Evolutionary conservation across 2,797 vertebrate species (phyloP), one percentile per base, ranked within the genome.

Genomic region (Rhodeus uyekii): DNA sequence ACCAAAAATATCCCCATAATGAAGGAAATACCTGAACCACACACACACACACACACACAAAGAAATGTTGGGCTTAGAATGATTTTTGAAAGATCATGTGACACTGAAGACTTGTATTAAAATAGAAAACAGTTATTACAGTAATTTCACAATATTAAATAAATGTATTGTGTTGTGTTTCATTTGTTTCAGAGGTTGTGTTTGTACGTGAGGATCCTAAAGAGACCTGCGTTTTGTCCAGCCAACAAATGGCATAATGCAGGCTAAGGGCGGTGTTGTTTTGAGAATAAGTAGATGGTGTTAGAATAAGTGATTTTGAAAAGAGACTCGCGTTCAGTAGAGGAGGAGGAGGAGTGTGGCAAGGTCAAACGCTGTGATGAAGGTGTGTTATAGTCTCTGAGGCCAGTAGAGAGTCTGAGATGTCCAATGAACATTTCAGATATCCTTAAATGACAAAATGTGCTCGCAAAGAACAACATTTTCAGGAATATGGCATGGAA

Each of bases 301-400:
- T 84, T 76, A 81, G 55, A 64, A 34, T 65, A 46, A 61, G 68
- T 63, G 55, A 34, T 58, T 69, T 32, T 77, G 53, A 60, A 77
- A 74, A 76, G 48, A n/a, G n/a, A 48, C 38, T 76, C 36, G 32
- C 44, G 32, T 27, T 32, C 46, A 67, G 46, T n/a, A n/a, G n/a
- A 55, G 29, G 64, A 58, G 16, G 9, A 75, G 63, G 32, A 48
- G 58, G 29, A 74, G 58, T 65, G 80, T 67, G 80, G 34, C 34
- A 38, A 82, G 38, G 73, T 82, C 64, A 76, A 53, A 55, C 24
- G 1, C 32, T 16, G 46, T 42, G 72, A 39, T 81, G 18, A 80
- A 78, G 76, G 44, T 3, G 2, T 39, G 34, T 78, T 50, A 24
- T 50, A 38, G 78, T 34, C 29, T 74, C 27, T 73, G 60, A 58